A percentile compares a stretch with the other conserved stretches of the same genome.
Evolutionary conservation across 2,797 vertebrate genomes (phyloP).

Genomic region (Trichosurus vulpecula): DNA sequence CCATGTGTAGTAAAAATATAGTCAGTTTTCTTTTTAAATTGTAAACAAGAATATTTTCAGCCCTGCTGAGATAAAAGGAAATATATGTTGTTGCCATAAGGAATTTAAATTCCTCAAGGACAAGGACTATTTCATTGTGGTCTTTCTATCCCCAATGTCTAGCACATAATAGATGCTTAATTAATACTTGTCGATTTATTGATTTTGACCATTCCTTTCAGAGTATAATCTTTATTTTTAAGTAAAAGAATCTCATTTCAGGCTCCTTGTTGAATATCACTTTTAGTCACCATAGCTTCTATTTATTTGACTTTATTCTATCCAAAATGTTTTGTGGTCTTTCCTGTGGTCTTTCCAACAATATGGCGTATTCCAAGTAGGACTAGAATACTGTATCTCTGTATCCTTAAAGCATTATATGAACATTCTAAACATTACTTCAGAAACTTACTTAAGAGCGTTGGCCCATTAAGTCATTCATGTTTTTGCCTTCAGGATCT

Average conservation of each 20-base stretch:
- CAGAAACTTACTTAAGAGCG: conserved; percentile 18
- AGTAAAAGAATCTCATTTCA: conserved; percentile 15
- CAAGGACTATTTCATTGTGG: background rate
- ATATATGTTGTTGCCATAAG: background rate
- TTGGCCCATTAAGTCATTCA: background rate
- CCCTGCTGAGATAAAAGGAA: background rate
- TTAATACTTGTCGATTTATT: background rate
- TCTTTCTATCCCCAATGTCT: background rate
- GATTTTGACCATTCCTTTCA: conserved; percentile 1
- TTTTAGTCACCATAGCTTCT: background rate
- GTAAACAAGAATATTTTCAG: background rate
- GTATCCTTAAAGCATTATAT: conserved; percentile 37
- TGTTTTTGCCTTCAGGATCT: background rate
- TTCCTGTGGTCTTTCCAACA: background rate
- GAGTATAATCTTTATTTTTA: conserved; percentile 39
- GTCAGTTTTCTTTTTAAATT: background rate
- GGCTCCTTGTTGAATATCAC: background rate
- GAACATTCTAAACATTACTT: conserved; percentile 13
- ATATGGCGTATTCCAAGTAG: background rate
- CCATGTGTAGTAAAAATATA: background rate
- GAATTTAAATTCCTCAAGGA: background rate
- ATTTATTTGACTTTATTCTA: background rate
- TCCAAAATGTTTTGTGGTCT: background rate
- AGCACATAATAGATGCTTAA: background rate
- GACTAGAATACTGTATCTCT: conserved; percentile 34